Evolutionary conservation across 2,797 vertebrate species (phyloP).

Genomic region (Enteromius anoplus): DNA sequence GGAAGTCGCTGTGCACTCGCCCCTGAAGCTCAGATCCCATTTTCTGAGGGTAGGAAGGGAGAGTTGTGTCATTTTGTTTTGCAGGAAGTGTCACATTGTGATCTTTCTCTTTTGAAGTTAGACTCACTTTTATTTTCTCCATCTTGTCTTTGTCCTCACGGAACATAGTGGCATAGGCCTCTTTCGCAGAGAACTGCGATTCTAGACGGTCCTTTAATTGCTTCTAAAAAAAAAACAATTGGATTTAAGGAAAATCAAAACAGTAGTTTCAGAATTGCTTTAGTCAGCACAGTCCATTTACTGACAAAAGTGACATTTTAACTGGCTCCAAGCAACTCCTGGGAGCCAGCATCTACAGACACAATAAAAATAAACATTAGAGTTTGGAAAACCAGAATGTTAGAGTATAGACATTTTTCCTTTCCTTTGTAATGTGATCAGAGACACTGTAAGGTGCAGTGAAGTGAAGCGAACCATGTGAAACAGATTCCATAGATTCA

Average conservation of each 20-base stretch:
- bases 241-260: background rate
- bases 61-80: background rate
- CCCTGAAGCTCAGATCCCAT: conserved; percentile 74
- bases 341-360: background rate
- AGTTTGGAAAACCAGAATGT: background rate
- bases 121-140: conserved; percentile 78
- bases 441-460: background rate
- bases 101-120: background rate
- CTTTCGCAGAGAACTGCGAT: conserved; percentile 68
- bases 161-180: conserved; percentile 72
- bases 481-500: background rate
- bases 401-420: background rate
- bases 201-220: conserved; percentile 77
- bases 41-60: conserved; percentile 67
- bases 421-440: background rate
- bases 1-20: conserved; percentile 78
- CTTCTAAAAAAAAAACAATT: conserved; percentile 70
- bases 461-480: background rate
- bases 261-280: background rate
- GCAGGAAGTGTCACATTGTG: background rate
- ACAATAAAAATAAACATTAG: background rate
- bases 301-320: background rate
- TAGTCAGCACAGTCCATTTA: background rate
- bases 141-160: conserved; percentile 74
- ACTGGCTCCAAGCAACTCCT: background rate